Evolutionary conservation across 1,140 invertebrate species (phyloP).

Genomic region (Cotesia glomerata): DNA sequence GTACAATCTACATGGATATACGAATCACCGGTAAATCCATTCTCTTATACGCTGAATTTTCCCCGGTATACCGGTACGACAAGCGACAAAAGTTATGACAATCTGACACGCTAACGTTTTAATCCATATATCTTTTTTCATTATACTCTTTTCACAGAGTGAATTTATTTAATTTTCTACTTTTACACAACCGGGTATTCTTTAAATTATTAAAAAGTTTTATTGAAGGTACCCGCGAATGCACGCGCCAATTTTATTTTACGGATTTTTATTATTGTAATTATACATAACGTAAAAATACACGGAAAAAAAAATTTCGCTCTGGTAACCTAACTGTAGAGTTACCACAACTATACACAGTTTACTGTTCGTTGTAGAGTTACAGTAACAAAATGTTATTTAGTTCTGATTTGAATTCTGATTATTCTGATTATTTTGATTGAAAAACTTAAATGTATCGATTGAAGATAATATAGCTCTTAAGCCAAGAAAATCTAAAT

Average conservation of each 20-base stretch:
- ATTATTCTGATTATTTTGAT: too few relatives aligned
- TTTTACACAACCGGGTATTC: too few relatives aligned
- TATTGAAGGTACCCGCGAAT: background rate
- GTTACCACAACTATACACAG: too few relatives aligned
- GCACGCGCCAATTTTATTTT: background rate
- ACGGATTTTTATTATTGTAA: background rate
- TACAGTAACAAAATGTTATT: too few relatives aligned
- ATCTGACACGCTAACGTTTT: constrained; percentile 37
- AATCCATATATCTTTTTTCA: constrained; percentile 13
- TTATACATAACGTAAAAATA: too few relatives aligned
- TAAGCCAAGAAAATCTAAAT: too few relatives aligned
- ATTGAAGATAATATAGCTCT: too few relatives aligned
- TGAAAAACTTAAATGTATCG: too few relatives aligned
- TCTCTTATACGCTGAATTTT: background rate
- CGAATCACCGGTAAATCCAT: constrained; percentile 29
- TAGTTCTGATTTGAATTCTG: too few relatives aligned
- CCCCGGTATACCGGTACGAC: constrained; percentile 23
- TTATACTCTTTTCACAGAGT: background rate
- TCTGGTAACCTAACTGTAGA: too few relatives aligned
- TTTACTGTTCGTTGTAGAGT: too few relatives aligned
- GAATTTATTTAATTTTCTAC: background rate
- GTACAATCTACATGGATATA: background rate
- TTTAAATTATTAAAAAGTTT: background rate
- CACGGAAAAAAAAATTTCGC: too few relatives aligned
- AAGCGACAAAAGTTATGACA: constrained; percentile 40